Evolutionary conservation across 2,113 vertebrate genomes (phyloP), one percentile per base, ranked within the genome.

Genomic region (Neodon shergylaensis): DNA sequence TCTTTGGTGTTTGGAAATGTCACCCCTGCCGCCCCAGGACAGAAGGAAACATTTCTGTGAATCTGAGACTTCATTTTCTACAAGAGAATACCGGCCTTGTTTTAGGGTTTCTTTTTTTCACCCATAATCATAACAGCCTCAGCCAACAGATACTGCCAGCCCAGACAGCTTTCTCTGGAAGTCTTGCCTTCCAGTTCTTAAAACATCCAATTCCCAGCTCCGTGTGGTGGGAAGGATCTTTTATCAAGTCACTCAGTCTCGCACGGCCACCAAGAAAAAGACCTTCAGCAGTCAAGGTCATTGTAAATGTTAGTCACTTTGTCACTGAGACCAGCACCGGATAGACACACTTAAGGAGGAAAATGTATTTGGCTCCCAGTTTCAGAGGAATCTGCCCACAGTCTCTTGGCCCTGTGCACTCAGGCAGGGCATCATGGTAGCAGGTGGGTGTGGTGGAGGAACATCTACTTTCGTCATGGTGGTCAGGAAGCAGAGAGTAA

Each of bases 1-100:
- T 92, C 66, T 76, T 74, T 19, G 92, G 58, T 79, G 78, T 89
- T 89, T 94, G 84, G 76, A 97, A 97, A 92, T 86, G 79, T 93
- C 90, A 92, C 81, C 84, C 88, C 3, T 1, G 49, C 54, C 81
- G 85, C 91, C 93, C 73, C 89, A 52, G 74, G 92, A 95, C 54
- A 74, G 93, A 95, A 92, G 54, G 86, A 52, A 94, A 90, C 49
- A 49, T 92, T 95, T 91, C 89, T 89, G 89, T n/a, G 73, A 94
- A 96, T 92, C 68, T 1, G 83, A 95, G 19, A 68, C 88, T 87
- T 95, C 52, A 42, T 87, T 96, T 85, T 83, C 22, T 78, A 72
- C 6, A 49, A 92, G 86, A 91, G 93, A 96, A 96, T 24, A 76
- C 70, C 13, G 63, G 89, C 36, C 72, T 26, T 73, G 85, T 74